A percentile compares a stretch with the other conserved stretches of the same genome.
phyloP scores from a whole-genome alignment of 2,797 vertebrate genomes.

The Erethizon dorsatum region DNA sequence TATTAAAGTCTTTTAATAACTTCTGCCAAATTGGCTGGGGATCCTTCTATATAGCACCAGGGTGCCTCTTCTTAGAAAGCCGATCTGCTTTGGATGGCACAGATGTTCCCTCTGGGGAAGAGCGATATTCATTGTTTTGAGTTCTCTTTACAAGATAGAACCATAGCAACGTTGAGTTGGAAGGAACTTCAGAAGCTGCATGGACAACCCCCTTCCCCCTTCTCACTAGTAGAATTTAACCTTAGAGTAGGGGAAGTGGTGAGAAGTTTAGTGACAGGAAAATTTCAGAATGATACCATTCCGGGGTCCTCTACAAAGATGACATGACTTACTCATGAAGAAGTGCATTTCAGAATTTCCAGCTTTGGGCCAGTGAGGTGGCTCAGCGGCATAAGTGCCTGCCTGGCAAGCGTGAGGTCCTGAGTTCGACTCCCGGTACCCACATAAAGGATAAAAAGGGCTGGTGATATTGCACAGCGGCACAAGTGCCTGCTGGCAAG shows the following conservation, averaged over 20 bases:
- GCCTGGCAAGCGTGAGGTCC: too few relatives aligned
- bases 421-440: too few relatives aligned
- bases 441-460: too few relatives aligned
- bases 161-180: background rate
- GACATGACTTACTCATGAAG: background rate
- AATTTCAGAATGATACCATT: background rate
- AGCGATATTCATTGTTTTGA: conserved; percentile 17
- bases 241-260: background rate
- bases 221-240: background rate
- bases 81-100: background rate
- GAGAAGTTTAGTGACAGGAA: conserved; percentile 5
- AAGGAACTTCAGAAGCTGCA: background rate
- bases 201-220: too few relatives aligned
- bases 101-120: conserved; percentile 37
- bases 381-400: too few relatives aligned
- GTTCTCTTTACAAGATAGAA: conserved; percentile 51
- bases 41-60: background rate
- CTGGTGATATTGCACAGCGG: too few relatives aligned
- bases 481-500: too few relatives aligned
- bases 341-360: background rate
- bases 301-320: background rate
- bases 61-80: background rate
- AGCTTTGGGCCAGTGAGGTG: too few relatives aligned
- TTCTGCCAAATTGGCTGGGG: conserved; percentile 8
- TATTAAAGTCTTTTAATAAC: background rate